Evolutionary conservation across 2,888 invertebrate species (phyloP), one percentile per base, ranked within the genome.

Genomic region (Hypsopygia costalis): DNA sequence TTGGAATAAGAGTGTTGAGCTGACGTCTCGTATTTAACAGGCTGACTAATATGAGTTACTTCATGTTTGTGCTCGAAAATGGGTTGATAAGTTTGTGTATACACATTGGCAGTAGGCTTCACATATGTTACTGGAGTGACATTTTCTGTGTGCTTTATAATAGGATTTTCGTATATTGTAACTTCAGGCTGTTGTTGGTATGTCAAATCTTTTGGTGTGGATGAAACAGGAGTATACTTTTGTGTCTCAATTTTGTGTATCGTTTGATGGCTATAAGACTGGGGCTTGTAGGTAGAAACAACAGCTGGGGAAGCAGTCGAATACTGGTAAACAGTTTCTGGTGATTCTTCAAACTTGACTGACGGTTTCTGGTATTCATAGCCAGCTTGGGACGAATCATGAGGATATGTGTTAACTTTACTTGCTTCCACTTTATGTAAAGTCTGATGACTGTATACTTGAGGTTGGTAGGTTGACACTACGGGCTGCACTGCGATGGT

Each of bases 211-310:
- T 62, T 47, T 36, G 82, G 73, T 25, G 82, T 79, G 8, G 81
- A 64, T 4, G 71, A 71, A 9, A 76, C 65, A 33, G 72, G 69
- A 16, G 66, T 43, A 44, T 62, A 56, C 10, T 68, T 62, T 42
- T 71, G 69, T n/a, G 65, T 43, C 43, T 79, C 69, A 28, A 76
- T 54, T 49, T 81, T 78, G 40, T 88, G 85, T 40, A 79, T 57
- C 1, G 75, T 76, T 60, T 83, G 76, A 7, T 85, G 82, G 39
- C 74, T 81, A 49, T 74, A 81, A 1, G 68, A 51, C 31, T 79
- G 77, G 10, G 83, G 81, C 39, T 60, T 66, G 37, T 79, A 79
- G 0, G 81, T 76, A 0, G 82, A 69, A 11, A 64, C 58, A 8
- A 67, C 60, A 11, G 61, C 46, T 1, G 80, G 71, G 0, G 66